These are phyloP conservation scores for Rhinoptilus africanus DNA, from an alignment of 2,113 vertebrate species.

Conservation along the genomic window DNA sequence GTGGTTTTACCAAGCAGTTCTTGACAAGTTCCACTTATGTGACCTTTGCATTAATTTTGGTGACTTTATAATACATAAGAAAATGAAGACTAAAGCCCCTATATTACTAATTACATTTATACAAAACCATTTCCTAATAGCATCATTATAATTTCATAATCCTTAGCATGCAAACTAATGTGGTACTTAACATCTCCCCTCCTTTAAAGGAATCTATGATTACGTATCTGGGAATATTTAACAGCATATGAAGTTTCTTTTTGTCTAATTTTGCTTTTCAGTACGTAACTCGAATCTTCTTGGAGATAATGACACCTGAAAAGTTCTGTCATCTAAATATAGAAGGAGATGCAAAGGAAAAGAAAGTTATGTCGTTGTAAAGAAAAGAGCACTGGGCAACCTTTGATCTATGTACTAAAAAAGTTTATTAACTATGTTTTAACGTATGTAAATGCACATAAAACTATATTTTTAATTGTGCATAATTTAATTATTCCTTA, in stretches of 20 bases:
- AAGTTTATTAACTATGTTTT: neutral
- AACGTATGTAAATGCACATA: neutral
- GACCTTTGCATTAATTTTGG: neutral
- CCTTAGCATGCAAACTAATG: neutral
- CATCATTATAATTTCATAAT: neutral
- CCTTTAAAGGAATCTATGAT: neutral
- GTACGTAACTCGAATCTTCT: neutral
- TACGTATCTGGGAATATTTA: neutral
- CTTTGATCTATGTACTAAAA: neutral
- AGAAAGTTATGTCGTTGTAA: neutral
- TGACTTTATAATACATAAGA: neutral
- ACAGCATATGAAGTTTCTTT: neutral
- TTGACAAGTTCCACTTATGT: neutral
- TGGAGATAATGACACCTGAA: neutral
- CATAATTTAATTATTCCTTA: neutral
- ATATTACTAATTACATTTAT: neutral
- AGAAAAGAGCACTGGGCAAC: neutral
- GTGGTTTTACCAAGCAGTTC: neutral
- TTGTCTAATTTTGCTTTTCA: neutral
- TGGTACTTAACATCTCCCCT: neutral
- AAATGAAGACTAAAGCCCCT: neutral
- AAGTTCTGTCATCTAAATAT: neutral
- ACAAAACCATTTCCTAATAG: neutral
- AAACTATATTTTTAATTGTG: neutral
- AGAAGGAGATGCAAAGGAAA: neutral